Evolutionary conservation across 2,888 invertebrate genomes (phyloP).

Genomic region (Andrena praecox): DNA sequence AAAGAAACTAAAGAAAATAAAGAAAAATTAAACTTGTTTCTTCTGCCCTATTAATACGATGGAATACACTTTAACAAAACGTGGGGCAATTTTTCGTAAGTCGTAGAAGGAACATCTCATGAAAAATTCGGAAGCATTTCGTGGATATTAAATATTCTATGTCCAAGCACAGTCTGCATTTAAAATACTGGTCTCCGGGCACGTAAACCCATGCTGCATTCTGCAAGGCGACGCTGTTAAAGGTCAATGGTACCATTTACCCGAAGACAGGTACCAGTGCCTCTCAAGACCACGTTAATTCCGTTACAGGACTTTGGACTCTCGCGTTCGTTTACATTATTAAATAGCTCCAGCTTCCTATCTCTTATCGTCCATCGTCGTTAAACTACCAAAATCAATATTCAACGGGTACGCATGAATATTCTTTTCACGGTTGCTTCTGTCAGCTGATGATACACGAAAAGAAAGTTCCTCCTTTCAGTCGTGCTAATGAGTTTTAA

Average conservation of each 20-base stretch:
- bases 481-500: background rate
- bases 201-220: slow-evolving; percentile 23
- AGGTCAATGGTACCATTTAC: slow-evolving; percentile 30
- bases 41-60: too few relatives aligned
- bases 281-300: background rate
- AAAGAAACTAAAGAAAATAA: too few relatives aligned
- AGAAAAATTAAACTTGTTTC: too few relatives aligned
- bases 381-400: too few relatives aligned
- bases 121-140: too few relatives aligned
- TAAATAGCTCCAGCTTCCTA: background rate
- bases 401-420: too few relatives aligned
- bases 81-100: too few relatives aligned
- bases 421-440: too few relatives aligned
- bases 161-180: background rate
- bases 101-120: too few relatives aligned
- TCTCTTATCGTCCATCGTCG: background rate
- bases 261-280: slow-evolving; percentile 1
- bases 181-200: background rate
- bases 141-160: background rate
- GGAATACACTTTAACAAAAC: too few relatives aligned
- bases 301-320: background rate
- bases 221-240: slow-evolving; percentile 20
- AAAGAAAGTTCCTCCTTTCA: too few relatives aligned
- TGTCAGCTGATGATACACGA: too few relatives aligned
- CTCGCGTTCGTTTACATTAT: background rate